These are phyloP conservation scores for Mythimna vitellina DNA, from an alignment of 2,888 invertebrate genomes.

Conservation along the genomic window DNA sequence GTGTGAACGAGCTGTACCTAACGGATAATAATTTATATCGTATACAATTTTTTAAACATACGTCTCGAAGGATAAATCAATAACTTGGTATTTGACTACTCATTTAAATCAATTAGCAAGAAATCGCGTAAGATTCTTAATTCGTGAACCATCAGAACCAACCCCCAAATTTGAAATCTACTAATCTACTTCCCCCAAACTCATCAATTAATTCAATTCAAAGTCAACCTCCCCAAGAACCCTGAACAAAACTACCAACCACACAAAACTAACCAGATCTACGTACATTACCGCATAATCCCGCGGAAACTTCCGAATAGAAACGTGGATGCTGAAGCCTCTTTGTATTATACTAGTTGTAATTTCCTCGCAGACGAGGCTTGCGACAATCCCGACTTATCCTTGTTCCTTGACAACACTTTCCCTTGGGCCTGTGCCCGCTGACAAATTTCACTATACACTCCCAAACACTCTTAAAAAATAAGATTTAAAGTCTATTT, in stretches of 20 bases:
- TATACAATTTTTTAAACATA: too few relatives aligned
- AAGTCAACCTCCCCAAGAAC: slow-evolving; percentile 41
- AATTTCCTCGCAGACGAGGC: slow-evolving; percentile 84
- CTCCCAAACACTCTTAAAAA: slow-evolving; percentile 57
- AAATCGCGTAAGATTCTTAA: neutral
- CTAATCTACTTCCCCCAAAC: slow-evolving; percentile 4
- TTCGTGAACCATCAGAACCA: neutral
- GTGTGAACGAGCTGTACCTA: too few relatives aligned
- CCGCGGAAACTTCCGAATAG: slow-evolving; percentile 71
- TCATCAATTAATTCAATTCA: slow-evolving; percentile 55
- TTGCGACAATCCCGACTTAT: slow-evolving; percentile 87
- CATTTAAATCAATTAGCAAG: too few relatives aligned
- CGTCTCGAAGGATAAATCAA: too few relatives aligned
- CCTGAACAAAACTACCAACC: slow-evolving; percentile 50
- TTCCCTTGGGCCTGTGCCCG: slow-evolving; percentile 81
- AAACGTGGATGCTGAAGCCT: slow-evolving; percentile 74
- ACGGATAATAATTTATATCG: too few relatives aligned
- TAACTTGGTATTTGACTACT: too few relatives aligned
- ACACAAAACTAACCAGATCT: slow-evolving; percentile 59
- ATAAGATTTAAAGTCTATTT: slow-evolving; percentile 54
- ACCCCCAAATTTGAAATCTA: slow-evolving; percentile 2
- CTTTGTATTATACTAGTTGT: slow-evolving; percentile 83
- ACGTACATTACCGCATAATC: slow-evolving; percentile 60
- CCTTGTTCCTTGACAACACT: slow-evolving; percentile 88
- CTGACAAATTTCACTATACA: slow-evolving; percentile 66